These are phyloP conservation scores for Chitala chitala DNA, from an alignment of 2,113 vertebrate genomes.

Conservation along the genomic window DNA sequence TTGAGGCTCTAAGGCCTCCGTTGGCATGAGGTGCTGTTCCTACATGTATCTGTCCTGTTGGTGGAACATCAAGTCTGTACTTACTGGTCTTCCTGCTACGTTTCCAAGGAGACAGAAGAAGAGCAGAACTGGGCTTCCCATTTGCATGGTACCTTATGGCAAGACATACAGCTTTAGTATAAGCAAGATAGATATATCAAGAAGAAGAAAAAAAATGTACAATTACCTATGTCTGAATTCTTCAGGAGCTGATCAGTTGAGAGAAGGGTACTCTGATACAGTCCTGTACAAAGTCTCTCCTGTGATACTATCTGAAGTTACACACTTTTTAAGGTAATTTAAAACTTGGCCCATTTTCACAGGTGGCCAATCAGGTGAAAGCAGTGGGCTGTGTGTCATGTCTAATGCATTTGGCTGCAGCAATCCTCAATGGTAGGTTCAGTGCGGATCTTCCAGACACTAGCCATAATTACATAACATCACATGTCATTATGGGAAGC, in stretches of 20 bases:
- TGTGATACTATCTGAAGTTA: background rate
- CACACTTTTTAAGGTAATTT: conserved; percentile 8
- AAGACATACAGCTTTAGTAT: background rate
- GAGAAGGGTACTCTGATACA: background rate
- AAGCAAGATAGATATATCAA: background rate
- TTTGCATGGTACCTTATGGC: background rate
- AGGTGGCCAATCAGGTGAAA: background rate
- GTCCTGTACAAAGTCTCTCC: background rate
- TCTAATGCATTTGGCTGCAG: background rate
- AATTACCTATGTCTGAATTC: conserved; percentile 10
- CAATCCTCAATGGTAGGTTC: conserved; percentile 9
- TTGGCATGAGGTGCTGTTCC: too few species aligned
- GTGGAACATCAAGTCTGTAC: background rate
- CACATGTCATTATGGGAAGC: conserved; percentile 16
- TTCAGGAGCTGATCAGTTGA: background rate
- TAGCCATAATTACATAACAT: conserved; percentile 9
- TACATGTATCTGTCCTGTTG: background rate
- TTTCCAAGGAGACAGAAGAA: background rate
- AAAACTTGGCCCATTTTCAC: background rate
- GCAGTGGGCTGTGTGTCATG: background rate
- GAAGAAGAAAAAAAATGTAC: background rate
- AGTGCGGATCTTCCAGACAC: conserved; percentile 1
- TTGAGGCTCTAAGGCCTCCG: too few species aligned
- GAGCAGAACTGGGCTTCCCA: background rate
- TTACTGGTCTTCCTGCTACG: background rate